These are phyloP conservation scores for Poecilia picta DNA, from an alignment of 2,797 vertebrate genomes.

Conservation along the genomic window DNA sequence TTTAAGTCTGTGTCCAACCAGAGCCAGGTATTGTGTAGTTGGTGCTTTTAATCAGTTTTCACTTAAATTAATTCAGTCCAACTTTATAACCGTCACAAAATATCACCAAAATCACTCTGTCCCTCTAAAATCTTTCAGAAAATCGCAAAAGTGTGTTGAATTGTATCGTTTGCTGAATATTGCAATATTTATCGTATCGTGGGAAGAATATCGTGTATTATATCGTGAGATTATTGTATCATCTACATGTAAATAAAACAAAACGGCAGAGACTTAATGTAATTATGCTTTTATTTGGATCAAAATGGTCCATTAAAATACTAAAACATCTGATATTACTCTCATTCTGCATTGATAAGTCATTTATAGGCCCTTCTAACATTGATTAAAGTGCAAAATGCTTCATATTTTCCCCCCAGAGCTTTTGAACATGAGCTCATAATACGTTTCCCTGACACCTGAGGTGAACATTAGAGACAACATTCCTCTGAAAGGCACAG, in stretches of 20 bases:
- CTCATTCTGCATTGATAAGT: constrained; percentile 29
- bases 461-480: constrained; percentile 50
- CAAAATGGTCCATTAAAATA: constrained; percentile 69
- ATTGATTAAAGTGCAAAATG: constrained; percentile 79
- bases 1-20: too few species aligned
- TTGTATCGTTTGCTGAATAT: too few species aligned
- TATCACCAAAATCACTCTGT: too few species aligned
- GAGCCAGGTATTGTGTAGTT: too few species aligned
- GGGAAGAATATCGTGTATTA: too few species aligned
- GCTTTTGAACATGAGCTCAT: constrained; percentile 7
- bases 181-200: too few species aligned
- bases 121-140: too few species aligned
- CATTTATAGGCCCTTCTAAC: constrained; percentile 48
- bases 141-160: too few species aligned
- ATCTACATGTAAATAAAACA: not conserved
- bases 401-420: constrained; percentile 24
- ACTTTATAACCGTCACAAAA: too few species aligned
- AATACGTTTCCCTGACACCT: constrained; percentile 33
- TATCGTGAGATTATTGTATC: too few species aligned
- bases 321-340: constrained; percentile 53
- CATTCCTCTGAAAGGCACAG: constrained; percentile 4
- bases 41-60: too few species aligned
- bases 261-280: not conserved
- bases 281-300: constrained; percentile 74
- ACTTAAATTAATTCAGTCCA: too few species aligned